Evolutionary conservation across 2,113 vertebrate species (phyloP), one percentile per base, ranked within the genome.

Genomic region (Spea multiplicata): DNA sequence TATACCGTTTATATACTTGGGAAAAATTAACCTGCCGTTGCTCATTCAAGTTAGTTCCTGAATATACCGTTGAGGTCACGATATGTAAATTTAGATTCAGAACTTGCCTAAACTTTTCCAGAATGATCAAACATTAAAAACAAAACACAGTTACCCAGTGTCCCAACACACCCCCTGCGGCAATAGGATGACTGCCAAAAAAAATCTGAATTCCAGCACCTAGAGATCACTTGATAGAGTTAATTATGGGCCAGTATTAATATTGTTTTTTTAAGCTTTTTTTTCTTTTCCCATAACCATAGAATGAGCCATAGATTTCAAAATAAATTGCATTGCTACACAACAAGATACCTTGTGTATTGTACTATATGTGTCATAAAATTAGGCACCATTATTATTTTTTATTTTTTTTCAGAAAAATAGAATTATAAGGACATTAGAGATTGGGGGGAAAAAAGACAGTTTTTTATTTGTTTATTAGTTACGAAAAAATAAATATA

Each of bases 201-300:
- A 76, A 14, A 59, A 76, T 68, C 73, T 74, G 65, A 74, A 45
- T 74, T 61, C 12, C 44, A 76, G 44, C 74, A 69, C 48, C 50
- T 10, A 69, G 74, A 57, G 48, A 76, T 68, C 52, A 68, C 59
- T 55, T 76, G 75, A 70, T 76, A n/a, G n/a, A n/a, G n/a, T n/a
- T n/a, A 76, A 70, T 76, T 76, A 69, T 76, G 75, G 69, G 61
- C 59, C 66, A 76, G 57, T 69, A 76, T 69, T 57, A 73, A 13
- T 59, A 9, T 13, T 8, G 50, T 16, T 17, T 44, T 74, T 74
- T 61, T 44, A 73, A 73, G 53, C 44, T 64, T 30, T 30, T 30
- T 14, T 61, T 61, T 68, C 14, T 68, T 59, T 59, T 61, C 52
- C 66, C 66, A 69, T 69, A 17, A 16, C 44, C 75, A 69, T 47